Percentiles rank a stretch among this genome's conserved stretches.
phyloP scores from a whole-genome alignment of 2,797 vertebrate species.

The Pangasius larnaudii region DNA sequence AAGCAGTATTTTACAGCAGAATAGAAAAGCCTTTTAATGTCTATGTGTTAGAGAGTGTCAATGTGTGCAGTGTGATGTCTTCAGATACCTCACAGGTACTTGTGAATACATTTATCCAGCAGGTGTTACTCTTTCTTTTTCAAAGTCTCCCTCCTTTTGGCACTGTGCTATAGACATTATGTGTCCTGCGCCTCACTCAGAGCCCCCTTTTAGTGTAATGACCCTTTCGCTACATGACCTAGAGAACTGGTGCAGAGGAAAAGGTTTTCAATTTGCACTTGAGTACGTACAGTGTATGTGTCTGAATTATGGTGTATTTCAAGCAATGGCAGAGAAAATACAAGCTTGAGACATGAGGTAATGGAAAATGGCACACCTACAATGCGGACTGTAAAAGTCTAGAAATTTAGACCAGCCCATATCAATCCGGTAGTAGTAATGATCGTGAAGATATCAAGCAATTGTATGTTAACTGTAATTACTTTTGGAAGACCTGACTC shows the following conservation, averaged over 20 bases:
- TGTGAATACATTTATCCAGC: slow-evolving; percentile 45
- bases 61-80: slow-evolving; percentile 28
- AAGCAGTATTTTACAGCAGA: slow-evolving; percentile 7
- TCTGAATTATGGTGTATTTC: not conserved
- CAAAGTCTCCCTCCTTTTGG: slow-evolving; percentile 3
- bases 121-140: slow-evolving; percentile 36
- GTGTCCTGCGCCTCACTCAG: slow-evolving; percentile 22
- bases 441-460: not conserved
- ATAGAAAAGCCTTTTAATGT: not conserved
- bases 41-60: slow-evolving; percentile 10
- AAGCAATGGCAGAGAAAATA: slow-evolving; percentile 15
- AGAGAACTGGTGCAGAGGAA: slow-evolving; percentile 7
- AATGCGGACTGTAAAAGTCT: not conserved
- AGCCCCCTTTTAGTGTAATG: slow-evolving; percentile 22
- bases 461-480: not conserved
- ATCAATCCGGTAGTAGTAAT: not conserved
- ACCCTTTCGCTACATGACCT: not conserved
- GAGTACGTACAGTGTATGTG: slow-evolving; percentile 2
- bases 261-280: slow-evolving; percentile 43
- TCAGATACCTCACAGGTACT: not conserved
- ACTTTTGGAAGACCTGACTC: not conserved
- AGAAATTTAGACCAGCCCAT: not conserved
- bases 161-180: slow-evolving; percentile 24
- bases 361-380: not conserved
- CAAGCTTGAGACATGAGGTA: slow-evolving; percentile 1